These are phyloP conservation scores for Aldabrachelys gigantea DNA, from an alignment of 2,113 vertebrate species.

Conservation along the genomic window DNA sequence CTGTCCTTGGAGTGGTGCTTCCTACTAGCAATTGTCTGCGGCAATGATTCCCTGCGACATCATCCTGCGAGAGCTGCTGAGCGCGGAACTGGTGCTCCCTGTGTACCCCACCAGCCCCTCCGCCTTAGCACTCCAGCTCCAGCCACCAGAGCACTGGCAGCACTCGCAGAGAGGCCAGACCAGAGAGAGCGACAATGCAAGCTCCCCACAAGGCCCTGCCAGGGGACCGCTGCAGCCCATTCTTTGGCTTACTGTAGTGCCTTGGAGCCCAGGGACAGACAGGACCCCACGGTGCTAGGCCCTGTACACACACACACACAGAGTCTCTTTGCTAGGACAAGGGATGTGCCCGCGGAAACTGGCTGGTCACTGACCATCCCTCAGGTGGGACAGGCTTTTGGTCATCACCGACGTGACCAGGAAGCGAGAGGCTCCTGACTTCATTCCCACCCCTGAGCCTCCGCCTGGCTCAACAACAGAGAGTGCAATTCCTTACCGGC, in stretches of 20 bases:
- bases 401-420: not conserved
- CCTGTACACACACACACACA: not conserved
- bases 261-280: not conserved
- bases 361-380: not conserved
- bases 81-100: not conserved
- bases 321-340: not conserved
- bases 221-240: not conserved
- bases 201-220: not conserved
- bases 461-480: no score
- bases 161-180: not conserved
- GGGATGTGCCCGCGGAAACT: not conserved
- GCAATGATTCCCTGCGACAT: not conserved
- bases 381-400: not conserved
- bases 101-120: not conserved
- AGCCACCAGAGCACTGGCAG: not conserved
- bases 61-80: not conserved
- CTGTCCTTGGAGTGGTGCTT: not conserved
- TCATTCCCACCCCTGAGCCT: rapidly evolving
- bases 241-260: not conserved
- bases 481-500: conserved; percentile 80
- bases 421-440: not conserved
- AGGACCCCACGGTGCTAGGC: not conserved
- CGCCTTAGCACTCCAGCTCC: not conserved
- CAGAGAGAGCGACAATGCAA: not conserved
- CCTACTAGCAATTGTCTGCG: not conserved